phyloP scores from a whole-genome alignment of 1,140 invertebrate species.

The Onthophagus taurus region DNA sequence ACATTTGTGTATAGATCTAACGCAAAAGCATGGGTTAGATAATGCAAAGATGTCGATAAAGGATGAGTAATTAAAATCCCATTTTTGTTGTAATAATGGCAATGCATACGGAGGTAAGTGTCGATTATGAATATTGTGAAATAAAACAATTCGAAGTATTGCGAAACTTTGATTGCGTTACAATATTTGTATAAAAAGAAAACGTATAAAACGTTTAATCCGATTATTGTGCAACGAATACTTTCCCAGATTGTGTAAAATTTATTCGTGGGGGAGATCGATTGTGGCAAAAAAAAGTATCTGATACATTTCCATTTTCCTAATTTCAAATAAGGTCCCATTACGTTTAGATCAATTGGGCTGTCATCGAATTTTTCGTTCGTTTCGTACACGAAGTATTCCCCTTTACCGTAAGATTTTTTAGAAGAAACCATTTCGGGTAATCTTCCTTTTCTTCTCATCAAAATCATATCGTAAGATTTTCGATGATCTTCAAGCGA shows the following conservation, averaged over 20 bases:
- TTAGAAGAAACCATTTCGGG: conserved; percentile 2
- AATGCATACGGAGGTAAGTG: conserved; percentile 39
- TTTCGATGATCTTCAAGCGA: not conserved
- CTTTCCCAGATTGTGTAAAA: conserved; percentile 6
- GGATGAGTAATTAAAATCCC: conserved; percentile 41
- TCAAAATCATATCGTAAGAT: conserved; percentile 6
- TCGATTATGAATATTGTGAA: conserved; percentile 35
- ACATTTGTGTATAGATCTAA: conserved; percentile 25
- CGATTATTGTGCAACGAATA: conserved; percentile 18
- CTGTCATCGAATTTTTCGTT: conserved; percentile 5
- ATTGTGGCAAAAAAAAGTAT: conserved; percentile 6
- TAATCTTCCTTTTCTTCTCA: conserved; percentile 4
- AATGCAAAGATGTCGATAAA: conserved; percentile 39
- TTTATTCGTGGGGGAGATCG: not conserved
- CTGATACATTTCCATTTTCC: conserved; percentile 4
- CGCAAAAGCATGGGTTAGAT: conserved; percentile 35
- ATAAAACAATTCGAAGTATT: conserved; percentile 28
- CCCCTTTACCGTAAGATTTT: conserved; percentile 7
- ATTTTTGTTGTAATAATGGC: conserved; percentile 37
- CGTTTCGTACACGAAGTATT: conserved; percentile 3
- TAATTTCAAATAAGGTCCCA: conserved; percentile 1
- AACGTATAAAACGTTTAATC: conserved; percentile 29
- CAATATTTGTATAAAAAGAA: not conserved
- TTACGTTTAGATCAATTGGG: not conserved
- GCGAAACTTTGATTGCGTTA: not conserved